Percentiles rank a stretch among this genome's conserved stretches.
These are phyloP conservation scores for Zonitis immaculata DNA, from an alignment of 2,888 invertebrate species.

Conservation along the genomic window DNA sequence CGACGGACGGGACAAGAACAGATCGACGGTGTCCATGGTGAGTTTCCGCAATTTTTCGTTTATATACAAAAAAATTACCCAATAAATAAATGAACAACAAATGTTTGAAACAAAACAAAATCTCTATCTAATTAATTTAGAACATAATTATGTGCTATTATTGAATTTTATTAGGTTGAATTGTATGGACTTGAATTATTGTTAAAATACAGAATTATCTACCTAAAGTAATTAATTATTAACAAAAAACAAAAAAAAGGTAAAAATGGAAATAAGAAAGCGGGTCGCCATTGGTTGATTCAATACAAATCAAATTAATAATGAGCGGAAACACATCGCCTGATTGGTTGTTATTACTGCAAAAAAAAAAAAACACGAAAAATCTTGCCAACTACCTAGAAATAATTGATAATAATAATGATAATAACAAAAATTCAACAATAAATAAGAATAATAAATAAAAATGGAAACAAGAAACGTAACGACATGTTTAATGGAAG, in stretches of 20 bases:
- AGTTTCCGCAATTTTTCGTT: slow-evolving; percentile 34
- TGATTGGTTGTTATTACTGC: slow-evolving; percentile 51
- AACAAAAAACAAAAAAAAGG: not conserved
- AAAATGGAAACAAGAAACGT: slow-evolving; percentile 1
- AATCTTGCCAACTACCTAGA: slow-evolving; percentile 46
- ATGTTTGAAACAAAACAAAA: not conserved
- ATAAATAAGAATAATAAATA: not conserved
- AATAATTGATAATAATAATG: slow-evolving; percentile 3
- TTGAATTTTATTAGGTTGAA: not conserved
- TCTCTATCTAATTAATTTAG: not conserved
- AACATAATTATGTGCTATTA: not conserved
- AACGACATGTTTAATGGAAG: slow-evolving; percentile 2
- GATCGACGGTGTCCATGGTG: slow-evolving; percentile 49
- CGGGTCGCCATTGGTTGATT: slow-evolving; percentile 42
- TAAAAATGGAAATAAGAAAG: slow-evolving; percentile 9
- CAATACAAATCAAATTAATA: slow-evolving; percentile 49
- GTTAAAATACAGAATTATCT: not conserved
- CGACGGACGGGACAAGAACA: slow-evolving; percentile 22
- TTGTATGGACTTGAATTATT: not conserved
- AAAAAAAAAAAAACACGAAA: slow-evolving; percentile 38
- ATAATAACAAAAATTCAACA: no score
- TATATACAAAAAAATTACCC: not conserved
- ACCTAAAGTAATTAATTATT: not conserved
- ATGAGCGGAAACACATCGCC: slow-evolving; percentile 46
- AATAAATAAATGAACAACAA: no score